Evolutionary conservation across 1,140 invertebrate genomes (phyloP), one percentile per base, ranked within the genome.

Genomic region (Dinothrombium tinctorium): DNA sequence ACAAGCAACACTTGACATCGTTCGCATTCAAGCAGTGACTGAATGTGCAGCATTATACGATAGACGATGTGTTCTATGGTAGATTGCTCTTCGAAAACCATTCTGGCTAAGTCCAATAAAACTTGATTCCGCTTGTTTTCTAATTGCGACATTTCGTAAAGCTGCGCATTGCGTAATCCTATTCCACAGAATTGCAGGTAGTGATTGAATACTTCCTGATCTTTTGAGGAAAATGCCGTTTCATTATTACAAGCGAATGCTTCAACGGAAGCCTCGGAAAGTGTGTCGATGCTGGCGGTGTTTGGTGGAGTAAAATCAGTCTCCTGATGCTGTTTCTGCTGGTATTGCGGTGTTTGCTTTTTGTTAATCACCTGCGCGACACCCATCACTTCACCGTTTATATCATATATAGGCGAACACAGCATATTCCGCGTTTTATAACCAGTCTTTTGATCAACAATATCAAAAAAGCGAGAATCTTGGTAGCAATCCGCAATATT

Each of bases 311-410:
- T 26, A 15, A 23, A 17, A 23, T 39, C n/a, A 14, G n/a, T 32
- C 5, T 14, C 17, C 8, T 7, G 8, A 28, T 28, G 26, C 8
- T 7, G 8, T 32, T 12, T 7, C 6, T 23, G 14, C 23, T 35
- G n/a, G 17, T 42, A 15, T 12, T 43, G 36, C 4, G 33, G 40
- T 50, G 56, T 75, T 51, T 72, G 72, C 49, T 76, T 68, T 66
- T 92, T 92, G 62, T 92, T 94, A 58, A 94, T 87, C 43, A 89
- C 82, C 67, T 95, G 86, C 15, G 86, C 84, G 15, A 94, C 84
- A 1, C 86, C 87, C 43, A 92, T 77, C 40, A 92, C 84, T 57
- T 87, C 78, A n/a, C 83, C 84, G 48, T 73, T 73, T 52, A 72
- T 75, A 59, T 92, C 84, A 59, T 87, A 86, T 56, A 95, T 90